Conservation (phyloP, 1,140 invertebrate genomes). For the Sweltsa coloradensis region DNA sequence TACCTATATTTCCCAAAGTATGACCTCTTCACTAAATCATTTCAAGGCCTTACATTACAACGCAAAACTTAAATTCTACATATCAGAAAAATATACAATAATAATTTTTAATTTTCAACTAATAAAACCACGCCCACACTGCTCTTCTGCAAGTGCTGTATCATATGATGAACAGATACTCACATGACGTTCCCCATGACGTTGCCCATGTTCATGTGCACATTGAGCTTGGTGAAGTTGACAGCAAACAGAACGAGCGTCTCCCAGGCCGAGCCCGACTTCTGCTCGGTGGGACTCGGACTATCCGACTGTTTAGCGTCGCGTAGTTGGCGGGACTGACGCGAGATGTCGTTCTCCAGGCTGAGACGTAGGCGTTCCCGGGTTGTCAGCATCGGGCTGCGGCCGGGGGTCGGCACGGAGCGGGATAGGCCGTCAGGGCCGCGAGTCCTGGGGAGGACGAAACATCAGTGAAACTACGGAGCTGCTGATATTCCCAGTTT, state of each 20-base stretch:
- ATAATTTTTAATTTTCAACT: neutral
- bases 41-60: neutral
- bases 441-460: too few relatives aligned
- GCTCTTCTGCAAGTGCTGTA: neutral
- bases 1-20: too few relatives aligned
- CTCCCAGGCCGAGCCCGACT: constrained; percentile 66
- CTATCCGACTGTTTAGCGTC: constrained; percentile 26
- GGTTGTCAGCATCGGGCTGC: constrained; percentile 33
- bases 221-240: constrained; percentile 87
- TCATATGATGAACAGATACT: constrained; percentile 20
- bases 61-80: neutral
- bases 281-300: constrained; percentile 35
- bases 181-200: constrained; percentile 93
- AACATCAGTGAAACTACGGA: constrained; percentile 26
- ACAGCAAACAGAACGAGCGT: constrained; percentile 90
- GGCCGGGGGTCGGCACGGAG: constrained; percentile 26
- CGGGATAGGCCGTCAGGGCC: constrained; percentile 28
- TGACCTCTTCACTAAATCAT: too few relatives aligned
- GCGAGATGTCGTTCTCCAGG: constrained; percentile 34
- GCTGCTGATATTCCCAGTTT: neutral
- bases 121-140: neutral
- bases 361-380: constrained; percentile 39
- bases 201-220: constrained; percentile 98
- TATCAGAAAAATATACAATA: neutral
- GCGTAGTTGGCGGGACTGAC: constrained; percentile 17